Conservation (phyloP, 2,113 vertebrate species). For the Eira barbara region DNA sequence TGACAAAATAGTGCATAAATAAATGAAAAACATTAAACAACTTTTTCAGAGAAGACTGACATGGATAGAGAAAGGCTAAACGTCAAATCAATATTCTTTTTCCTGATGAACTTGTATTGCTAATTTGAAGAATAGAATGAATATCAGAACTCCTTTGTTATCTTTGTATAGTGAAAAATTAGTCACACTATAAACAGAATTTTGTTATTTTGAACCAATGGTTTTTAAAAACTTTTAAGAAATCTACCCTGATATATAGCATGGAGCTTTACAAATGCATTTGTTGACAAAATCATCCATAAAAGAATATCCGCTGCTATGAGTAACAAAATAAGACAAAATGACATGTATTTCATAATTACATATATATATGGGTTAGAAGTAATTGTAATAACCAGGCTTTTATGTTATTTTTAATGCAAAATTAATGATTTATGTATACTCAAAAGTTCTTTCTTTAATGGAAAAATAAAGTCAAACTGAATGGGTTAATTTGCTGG, state of each 20-base stretch:
- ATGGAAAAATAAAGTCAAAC: not conserved
- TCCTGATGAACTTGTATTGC: not conserved
- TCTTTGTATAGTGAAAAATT: not conserved
- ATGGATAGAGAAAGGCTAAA: not conserved
- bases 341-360: not conserved
- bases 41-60: not conserved
- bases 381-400: not conserved
- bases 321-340: not conserved
- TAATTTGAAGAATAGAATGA: not conserved
- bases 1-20: not conserved
- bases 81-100: not conserved
- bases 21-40: not conserved
- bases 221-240: not conserved
- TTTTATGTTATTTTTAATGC: not conserved
- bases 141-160: not conserved
- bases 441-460: not conserved
- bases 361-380: not conserved
- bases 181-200: not conserved
- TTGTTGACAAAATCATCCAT: not conserved
- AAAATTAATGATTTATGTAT: not conserved
- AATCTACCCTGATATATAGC: not conserved
- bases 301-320: not conserved
- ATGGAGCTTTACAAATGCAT: accelerated
- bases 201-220: not conserved
- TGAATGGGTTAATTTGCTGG: not conserved